Conservation (phyloP, 2,113 vertebrate genomes). For the Atlantisia rogersi region DNA sequence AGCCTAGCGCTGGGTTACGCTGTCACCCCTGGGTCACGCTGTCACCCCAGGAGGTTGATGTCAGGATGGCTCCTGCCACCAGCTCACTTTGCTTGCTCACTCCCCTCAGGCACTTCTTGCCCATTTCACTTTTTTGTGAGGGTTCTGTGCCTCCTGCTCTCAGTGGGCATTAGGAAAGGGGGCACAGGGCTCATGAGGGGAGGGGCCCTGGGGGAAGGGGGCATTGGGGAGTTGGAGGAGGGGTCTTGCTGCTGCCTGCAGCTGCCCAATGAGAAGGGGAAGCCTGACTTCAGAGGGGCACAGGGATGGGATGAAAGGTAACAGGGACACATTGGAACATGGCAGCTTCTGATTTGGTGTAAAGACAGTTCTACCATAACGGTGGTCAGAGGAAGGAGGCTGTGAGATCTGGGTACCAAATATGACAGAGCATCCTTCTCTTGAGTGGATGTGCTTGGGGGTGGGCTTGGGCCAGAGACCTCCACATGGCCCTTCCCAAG, state of each 20-base stretch:
- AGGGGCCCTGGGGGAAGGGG: neutral
- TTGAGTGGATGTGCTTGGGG: neutral
- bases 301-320: neutral
- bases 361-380: neutral
- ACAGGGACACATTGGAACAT: fast-evolving
- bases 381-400: neutral
- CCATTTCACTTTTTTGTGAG: neutral
- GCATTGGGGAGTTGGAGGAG: no score
- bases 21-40: neutral
- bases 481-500: neutral
- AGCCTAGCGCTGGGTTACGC: fast-evolving
- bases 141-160: neutral
- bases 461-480: neutral
- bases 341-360: neutral
- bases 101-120: neutral
- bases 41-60: neutral
- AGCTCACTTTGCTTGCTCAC: neutral
- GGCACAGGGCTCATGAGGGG: neutral
- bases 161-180: neutral
- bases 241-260: neutral
- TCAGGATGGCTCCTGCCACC: neutral
- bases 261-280: neutral
- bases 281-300: neutral
- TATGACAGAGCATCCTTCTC: neutral
- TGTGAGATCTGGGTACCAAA: neutral